Percentiles rank a stretch among this genome's conserved stretches.
phyloP scores from a whole-genome alignment of 1,140 invertebrate species.

The Adoxophyes honmai region DNA sequence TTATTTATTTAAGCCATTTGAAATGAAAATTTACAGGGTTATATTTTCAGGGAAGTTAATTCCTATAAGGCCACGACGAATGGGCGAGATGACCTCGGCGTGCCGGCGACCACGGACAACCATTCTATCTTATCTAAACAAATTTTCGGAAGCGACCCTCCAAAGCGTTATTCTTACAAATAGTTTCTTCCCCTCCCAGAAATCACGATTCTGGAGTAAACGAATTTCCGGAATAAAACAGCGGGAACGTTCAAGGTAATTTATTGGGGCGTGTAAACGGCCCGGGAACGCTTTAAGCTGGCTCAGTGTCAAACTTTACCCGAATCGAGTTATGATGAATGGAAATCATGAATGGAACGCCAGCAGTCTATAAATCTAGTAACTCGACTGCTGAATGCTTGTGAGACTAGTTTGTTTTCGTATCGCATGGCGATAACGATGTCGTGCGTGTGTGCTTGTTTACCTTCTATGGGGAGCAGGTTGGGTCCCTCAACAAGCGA shows the following conservation, averaged over 20 bases:
- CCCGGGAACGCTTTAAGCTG: background rate
- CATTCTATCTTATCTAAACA: too few species aligned
- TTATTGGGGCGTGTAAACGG: background rate
- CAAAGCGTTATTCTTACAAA: too few species aligned
- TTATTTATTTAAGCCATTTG: too few species aligned
- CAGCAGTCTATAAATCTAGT: background rate
- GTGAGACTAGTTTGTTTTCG: background rate
- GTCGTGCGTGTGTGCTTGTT: background rate
- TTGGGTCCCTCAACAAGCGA: slow-evolving; percentile 1
- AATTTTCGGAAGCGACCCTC: too few species aligned
- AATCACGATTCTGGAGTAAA: background rate
- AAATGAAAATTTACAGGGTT: too few species aligned
- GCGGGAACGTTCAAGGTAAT: background rate
- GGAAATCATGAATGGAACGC: background rate
- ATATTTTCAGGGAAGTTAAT: too few species aligned
- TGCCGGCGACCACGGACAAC: too few species aligned
- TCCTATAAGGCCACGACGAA: too few species aligned
- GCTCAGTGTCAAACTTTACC: background rate
- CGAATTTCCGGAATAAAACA: background rate
- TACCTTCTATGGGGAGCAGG: background rate
- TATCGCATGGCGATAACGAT: background rate
- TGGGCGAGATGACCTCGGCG: too few species aligned
- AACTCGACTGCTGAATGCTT: background rate
- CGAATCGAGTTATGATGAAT: slow-evolving; percentile 3
- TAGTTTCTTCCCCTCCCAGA: background rate